Evolutionary conservation across 2,888 invertebrate species (phyloP).

Genomic region (Esperia sulphurella): DNA sequence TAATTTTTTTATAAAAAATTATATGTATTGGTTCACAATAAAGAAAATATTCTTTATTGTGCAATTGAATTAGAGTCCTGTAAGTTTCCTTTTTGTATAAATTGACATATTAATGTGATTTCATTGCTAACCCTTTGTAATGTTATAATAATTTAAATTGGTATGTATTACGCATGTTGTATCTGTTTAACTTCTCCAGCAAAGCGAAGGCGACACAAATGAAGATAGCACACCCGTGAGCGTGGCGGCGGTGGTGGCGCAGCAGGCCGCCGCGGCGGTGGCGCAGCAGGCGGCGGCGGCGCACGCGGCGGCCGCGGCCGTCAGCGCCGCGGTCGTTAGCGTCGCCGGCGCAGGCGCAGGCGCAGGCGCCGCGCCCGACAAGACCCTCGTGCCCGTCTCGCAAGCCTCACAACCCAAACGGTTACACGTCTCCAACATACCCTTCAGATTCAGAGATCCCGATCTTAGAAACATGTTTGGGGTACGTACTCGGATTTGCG

Average conservation of each 20-base stretch:
- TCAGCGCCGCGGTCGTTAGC: constrained; percentile 45
- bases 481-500: constrained; percentile 81
- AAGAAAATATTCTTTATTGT: too few species aligned
- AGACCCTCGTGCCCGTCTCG: constrained; percentile 73
- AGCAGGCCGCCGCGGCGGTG: constrained; percentile 49
- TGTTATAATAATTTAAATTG: too few species aligned
- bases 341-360: constrained; percentile 46
- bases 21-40: too few species aligned
- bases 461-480: constrained; percentile 99
- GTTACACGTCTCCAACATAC: constrained; percentile 99
- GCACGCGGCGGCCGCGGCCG: constrained; percentile 71
- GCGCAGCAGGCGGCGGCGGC: constrained; percentile 67
- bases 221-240: constrained; percentile 77
- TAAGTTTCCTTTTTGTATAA: too few species aligned
- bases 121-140: too few species aligned
- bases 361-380: constrained; percentile 58
- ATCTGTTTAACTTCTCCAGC: constrained; percentile 31
- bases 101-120: too few species aligned
- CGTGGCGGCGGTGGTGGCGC: constrained; percentile 58
- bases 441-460: constrained; percentile 99
- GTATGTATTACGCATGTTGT: too few species aligned
- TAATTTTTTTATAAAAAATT: too few species aligned
- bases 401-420: constrained; percentile 90
- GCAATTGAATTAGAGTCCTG: too few species aligned
- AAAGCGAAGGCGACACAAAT: constrained; percentile 73